Base-by-base conservation (phyloP, 2,888 invertebrate species). In the Lasiommata megera region DNA sequence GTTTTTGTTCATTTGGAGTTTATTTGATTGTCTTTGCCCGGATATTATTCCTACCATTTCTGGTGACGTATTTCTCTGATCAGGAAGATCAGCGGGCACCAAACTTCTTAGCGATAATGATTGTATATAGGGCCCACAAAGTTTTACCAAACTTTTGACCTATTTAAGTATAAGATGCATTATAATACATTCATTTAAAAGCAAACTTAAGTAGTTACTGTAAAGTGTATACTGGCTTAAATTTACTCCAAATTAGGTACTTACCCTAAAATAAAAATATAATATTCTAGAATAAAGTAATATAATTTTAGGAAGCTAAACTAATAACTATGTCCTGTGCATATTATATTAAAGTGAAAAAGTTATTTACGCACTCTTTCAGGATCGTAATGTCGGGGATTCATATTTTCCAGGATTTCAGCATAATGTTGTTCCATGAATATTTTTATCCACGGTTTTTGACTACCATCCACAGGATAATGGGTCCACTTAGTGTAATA, bases 301-400 rank as follows among this genome's bases (percentile, higher is more conserved):
- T n/a, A n/a, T n/a, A n/a, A n/a, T n/a, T n/a, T n/a, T n/a, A n/a
- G n/a, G n/a, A n/a, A n/a, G n/a, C n/a, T n/a, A n/a, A n/a, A n/a
- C n/a, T n/a, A n/a, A n/a, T n/a, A n/a, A n/a, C n/a, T n/a, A n/a
- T n/a, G n/a, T n/a, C n/a, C n/a, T n/a, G n/a, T n/a, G n/a, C n/a
- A n/a, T n/a, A n/a, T n/a, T n/a, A n/a, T n/a, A n/a, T n/a, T n/a
- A 23, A 3, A 3, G 23, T 23, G 3, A 23, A 23, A 3, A 5
- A 23, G 12, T 48, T 18, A 28, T 47, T 56, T 41, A 36, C 51
- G 18, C 38, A 87, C 91, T 80, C 85, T 90, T 74, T 91, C 91
- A 2, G 91, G 91, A 44, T 91, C 91, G 63, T 91, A 91, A 47
- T 82, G 76, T 14, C 82, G 76, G 29, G 91, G 91, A 69, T 90